Percentiles rank a stretch among this genome's conserved stretches.
phyloP scores from a whole-genome alignment of 1,140 invertebrate genomes.

The Brachionus rotundiformis region DNA sequence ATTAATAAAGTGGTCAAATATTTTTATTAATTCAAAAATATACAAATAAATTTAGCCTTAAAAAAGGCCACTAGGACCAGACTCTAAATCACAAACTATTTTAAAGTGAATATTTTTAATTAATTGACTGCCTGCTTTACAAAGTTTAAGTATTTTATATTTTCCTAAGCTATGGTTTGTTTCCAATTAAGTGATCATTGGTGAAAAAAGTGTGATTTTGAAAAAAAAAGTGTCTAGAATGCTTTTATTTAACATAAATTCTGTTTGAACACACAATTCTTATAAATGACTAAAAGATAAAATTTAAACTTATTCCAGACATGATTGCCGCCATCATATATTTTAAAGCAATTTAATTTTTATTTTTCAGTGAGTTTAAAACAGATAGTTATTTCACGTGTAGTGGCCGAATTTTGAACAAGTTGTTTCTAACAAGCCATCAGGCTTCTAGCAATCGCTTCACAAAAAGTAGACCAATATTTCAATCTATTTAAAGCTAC shows the following conservation, averaged over 20 bases:
- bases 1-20: too few species aligned
- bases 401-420: not conserved
- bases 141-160: not conserved
- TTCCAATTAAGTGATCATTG: not conserved
- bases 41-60: too few species aligned
- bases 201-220: not conserved
- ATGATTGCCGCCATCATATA: not conserved
- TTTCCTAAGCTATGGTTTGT: not conserved
- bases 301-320: constrained; percentile 9
- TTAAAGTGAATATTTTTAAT: not conserved
- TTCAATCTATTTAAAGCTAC: not conserved
- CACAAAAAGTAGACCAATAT: not conserved
- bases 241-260: not conserved
- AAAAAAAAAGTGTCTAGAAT: not conserved
- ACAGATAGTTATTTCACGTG: too few species aligned
- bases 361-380: too few species aligned
- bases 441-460: not conserved
- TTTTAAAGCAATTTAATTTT: not conserved
- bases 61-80: not conserved
- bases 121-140: not conserved
- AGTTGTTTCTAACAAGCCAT: not conserved
- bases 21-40: too few species aligned
- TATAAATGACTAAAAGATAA: not conserved
- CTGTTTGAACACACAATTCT: not conserved
- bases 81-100: not conserved